Conservation (phyloP, 23 tunicate genomes). For the Ascidia mentula region DNA sequence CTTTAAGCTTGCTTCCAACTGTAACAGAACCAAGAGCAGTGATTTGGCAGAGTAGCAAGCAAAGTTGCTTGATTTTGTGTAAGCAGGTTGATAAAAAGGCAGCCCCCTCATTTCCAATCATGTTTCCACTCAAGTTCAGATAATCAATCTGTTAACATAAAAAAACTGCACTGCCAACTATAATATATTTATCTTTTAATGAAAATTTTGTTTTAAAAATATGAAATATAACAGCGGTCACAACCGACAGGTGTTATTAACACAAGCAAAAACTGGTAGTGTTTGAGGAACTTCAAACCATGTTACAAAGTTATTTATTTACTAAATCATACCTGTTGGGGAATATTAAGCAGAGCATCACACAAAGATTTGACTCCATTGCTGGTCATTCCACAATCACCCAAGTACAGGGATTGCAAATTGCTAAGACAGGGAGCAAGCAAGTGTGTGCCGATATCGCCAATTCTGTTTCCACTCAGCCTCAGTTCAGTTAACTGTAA, state of each 20-base stretch:
- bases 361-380: no score
- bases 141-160: background rate
- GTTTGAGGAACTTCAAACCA: no score
- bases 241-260: no score
- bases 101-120: background rate
- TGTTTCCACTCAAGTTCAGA: background rate
- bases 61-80: background rate
- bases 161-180: no score
- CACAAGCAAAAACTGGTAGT: no score
- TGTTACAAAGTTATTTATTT: no score
- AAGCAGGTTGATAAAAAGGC: background rate
- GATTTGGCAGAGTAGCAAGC: background rate
- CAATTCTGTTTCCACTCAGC: background rate
- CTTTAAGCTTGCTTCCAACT: background rate
- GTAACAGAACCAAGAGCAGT: background rate
- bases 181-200: no score
- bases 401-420: background rate
- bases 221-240: no score
- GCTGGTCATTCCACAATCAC: background rate
- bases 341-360: no score
- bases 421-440: background rate
- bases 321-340: no score
- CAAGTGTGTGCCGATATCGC: background rate
- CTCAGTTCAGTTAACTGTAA: background rate
- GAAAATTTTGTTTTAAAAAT: no score